Conservation (phyloP, 64 coral and sea anemone species). For the Platygyra sinensis region DNA sequence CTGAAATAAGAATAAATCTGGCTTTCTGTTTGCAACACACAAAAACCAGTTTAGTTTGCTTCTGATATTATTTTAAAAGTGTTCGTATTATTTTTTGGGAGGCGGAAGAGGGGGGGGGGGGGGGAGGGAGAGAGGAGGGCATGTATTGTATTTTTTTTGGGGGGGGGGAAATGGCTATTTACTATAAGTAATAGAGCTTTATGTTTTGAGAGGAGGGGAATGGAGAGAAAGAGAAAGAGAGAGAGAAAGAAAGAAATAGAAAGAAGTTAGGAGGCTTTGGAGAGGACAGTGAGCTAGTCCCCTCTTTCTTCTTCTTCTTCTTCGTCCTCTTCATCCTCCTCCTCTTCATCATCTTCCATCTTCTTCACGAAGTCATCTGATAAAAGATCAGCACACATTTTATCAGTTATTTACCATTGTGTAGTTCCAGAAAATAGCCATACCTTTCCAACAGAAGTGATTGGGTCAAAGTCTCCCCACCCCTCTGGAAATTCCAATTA, state of each 20-base stretch:
- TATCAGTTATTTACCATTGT: background rate
- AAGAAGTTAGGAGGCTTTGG: background rate
- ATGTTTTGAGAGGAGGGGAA: background rate
- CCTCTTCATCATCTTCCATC: constrained; percentile 34
- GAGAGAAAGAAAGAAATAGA: background rate
- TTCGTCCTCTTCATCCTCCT: constrained; percentile 13
- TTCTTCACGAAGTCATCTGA: constrained; percentile 51
- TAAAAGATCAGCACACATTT: background rate
- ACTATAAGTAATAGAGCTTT: background rate
- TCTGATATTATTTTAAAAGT: constrained; percentile 20
- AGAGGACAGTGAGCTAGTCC: background rate
- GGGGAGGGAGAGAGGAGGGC: background rate
- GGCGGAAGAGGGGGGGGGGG: background rate
- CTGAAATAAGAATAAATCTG: constrained; percentile 45
- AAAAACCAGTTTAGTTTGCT: constrained; percentile 19
- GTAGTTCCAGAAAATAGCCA: background rate
- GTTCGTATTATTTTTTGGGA: background rate
- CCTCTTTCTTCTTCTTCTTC: constrained; percentile 32
- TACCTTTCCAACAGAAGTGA: no score
- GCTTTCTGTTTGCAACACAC: constrained; percentile 28
- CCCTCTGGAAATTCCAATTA: no score
- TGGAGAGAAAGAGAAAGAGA: background rate
- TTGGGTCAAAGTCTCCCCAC: no score
- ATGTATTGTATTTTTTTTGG: background rate
- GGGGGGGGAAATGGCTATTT: background rate